Base-by-base conservation (phyloP, 1,140 invertebrate genomes). In the Drosophila trapezifrons region DNA sequence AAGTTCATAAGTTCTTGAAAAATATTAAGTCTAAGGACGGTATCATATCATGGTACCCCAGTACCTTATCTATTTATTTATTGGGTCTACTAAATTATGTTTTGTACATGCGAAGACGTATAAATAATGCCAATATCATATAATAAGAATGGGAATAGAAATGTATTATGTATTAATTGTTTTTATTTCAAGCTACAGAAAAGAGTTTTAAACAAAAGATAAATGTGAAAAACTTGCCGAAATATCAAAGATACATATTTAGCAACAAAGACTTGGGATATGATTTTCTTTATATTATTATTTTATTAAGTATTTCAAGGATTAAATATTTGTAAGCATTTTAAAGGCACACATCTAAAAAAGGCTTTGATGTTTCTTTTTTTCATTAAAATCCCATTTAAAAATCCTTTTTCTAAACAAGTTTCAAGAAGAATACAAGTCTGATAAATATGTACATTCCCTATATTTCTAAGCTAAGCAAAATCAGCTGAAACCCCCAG, bases 61-160 rank as follows among this genome's bases (percentile, higher is more conserved):
- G 37, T 7, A 38, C 37, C 25, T 32, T 51, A 51, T 51, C 27
- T 32, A 18, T 18, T 51, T 15, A 32, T 29, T 49, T 29, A 49
- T 29, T 5, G 3, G 0, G 2, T 17, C 47, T 51, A 32, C 17
- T 13, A 32, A 12, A 4, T 6, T 2, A 18, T 29, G 17, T 51
- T 4, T 49, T 17, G 1, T 32, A 18, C 5, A 29, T 1, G 4
- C 1, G 7, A 13, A 18, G 7, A 15, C 2, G 17, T 18, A 18
- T 18, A 42, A 12, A 18, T 42, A 42, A 5, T 12, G 17, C 1
- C 12, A 17, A 3, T 25, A n/a, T n/a, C n/a, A 47, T n/a, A n/a
- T n/a, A n/a, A n/a, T n/a, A n/a, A n/a, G n/a, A n/a, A n/a, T n/a
- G n/a, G n/a, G n/a, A n/a, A n/a, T n/a, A n/a, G n/a, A n/a, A n/a